phyloP scores from a whole-genome alignment of 2,888 invertebrate genomes.

The Galerucella pusilla region DNA sequence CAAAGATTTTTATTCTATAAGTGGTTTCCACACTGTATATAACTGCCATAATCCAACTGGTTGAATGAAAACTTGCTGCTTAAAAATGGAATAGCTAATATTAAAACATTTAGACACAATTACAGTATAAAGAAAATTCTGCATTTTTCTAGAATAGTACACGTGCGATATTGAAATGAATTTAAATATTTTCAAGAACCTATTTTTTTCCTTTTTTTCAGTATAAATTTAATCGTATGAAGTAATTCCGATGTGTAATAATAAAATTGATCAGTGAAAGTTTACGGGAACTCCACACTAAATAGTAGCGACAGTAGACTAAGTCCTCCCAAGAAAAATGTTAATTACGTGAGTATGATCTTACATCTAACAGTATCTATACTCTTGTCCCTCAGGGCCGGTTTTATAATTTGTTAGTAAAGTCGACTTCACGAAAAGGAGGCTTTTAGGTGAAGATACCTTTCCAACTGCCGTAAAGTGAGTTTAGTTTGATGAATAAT shows the following conservation, averaged over 20 bases:
- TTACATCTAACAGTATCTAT: neutral
- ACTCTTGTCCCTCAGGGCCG: too few species aligned
- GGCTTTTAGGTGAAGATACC: too few species aligned
- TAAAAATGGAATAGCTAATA: too few species aligned
- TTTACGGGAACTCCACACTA: constrained; percentile 31
- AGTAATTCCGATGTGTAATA: constrained; percentile 37
- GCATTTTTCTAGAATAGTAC: constrained; percentile 6
- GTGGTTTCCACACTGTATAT: too few species aligned
- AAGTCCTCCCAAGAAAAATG: constrained; percentile 28
- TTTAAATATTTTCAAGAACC: neutral
- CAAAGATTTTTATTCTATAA: too few species aligned
- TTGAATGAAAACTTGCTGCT: too few species aligned
- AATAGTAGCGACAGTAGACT: constrained; percentile 16
- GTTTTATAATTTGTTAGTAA: too few species aligned
- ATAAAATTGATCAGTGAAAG: constrained; percentile 39
- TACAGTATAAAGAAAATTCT: neutral
- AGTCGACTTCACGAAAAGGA: too few species aligned
- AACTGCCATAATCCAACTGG: too few species aligned
- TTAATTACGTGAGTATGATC: constrained; percentile 42
- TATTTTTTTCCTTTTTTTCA: constrained; percentile 33
- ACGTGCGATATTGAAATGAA: neutral
- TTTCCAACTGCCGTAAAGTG: too few species aligned
- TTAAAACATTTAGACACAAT: too few species aligned
- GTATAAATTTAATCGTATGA: constrained; percentile 31
- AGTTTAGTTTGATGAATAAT: too few species aligned